A percentile compares a stretch with the other conserved stretches of the same genome.
Evolutionary conservation across 2,888 invertebrate genomes (phyloP).

Genomic region (Platycheirus albimanus): DNA sequence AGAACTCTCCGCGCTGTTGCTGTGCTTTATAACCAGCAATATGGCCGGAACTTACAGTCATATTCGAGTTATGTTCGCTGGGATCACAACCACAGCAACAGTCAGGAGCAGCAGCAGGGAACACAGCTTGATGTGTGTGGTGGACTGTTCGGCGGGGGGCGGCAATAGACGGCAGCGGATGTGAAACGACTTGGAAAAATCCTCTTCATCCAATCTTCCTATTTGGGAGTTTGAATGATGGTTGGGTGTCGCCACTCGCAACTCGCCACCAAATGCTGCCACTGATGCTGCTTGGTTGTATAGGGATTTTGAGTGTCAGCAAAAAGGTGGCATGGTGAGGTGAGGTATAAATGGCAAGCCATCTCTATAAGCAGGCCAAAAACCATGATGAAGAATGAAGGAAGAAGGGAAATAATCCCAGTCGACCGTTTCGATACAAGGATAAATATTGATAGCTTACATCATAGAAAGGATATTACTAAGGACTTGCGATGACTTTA

Average conservation of each 20-base stretch:
- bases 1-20: conserved; percentile 8
- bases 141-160: too few relatives aligned
- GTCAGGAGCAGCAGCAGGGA: conserved; percentile 1
- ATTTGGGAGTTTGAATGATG: conserved; percentile 59
- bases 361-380: conserved; percentile 3
- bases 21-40: not conserved
- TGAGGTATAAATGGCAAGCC: not conserved
- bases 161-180: conserved; percentile 46
- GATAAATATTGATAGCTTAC: conserved; percentile 74
- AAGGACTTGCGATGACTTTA: conserved; percentile 71
- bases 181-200: conserved; percentile 72
- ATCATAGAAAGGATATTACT: conserved; percentile 71
- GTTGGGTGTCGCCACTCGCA: conserved; percentile 22
- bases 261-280: too few relatives aligned
- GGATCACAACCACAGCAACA: conserved; percentile 10
- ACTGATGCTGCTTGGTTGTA: not conserved
- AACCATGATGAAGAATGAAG: conserved; percentile 19
- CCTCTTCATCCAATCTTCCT: conserved; percentile 69
- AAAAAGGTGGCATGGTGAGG: not conserved
- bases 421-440: conserved; percentile 69
- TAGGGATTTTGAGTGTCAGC: conserved; percentile 48
- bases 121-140: conserved; percentile 42
- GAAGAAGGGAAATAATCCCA: conserved; percentile 52
- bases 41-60: conserved; percentile 20
- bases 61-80: conserved; percentile 24